phyloP scores from a whole-genome alignment of 2,888 invertebrate species.

The Lissonota sp. region DNA sequence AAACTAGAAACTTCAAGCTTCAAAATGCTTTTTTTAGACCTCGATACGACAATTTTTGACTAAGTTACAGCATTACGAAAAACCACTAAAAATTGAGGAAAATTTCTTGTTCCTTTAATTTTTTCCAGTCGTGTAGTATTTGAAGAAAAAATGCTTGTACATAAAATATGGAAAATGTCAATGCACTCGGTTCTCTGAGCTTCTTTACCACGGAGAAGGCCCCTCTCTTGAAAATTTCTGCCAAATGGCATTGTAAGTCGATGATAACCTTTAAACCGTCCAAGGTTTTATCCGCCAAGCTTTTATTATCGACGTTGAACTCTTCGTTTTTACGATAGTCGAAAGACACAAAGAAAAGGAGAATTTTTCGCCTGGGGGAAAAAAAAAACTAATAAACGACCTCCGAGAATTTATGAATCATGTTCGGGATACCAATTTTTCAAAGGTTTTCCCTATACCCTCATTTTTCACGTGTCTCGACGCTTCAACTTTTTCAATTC shows the following conservation, averaged over 20 bases:
- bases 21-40: no score
- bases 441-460: background rate
- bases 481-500: no score
- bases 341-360: background rate
- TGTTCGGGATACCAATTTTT: background rate
- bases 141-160: background rate
- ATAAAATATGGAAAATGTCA: slow-evolving; percentile 50
- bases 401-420: background rate
- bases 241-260: slow-evolving; percentile 58
- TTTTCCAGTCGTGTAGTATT: no score
- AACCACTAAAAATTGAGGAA: no score
- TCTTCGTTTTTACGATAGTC: slow-evolving; percentile 18
- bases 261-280: slow-evolving; percentile 61
- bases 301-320: slow-evolving; percentile 23
- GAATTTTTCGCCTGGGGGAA: background rate
- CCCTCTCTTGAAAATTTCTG: slow-evolving; percentile 28
- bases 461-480: background rate
- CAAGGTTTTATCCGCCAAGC: slow-evolving; percentile 41
- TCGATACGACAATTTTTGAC: no score
- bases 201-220: background rate
- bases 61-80: no score
- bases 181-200: slow-evolving; percentile 47
- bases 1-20: no score
- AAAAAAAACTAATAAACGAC: background rate
- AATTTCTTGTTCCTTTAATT: no score